Evolutionary conservation across 2,888 invertebrate species (phyloP), one percentile per base, ranked within the genome.

Genomic region (Euclidia mi): DNA sequence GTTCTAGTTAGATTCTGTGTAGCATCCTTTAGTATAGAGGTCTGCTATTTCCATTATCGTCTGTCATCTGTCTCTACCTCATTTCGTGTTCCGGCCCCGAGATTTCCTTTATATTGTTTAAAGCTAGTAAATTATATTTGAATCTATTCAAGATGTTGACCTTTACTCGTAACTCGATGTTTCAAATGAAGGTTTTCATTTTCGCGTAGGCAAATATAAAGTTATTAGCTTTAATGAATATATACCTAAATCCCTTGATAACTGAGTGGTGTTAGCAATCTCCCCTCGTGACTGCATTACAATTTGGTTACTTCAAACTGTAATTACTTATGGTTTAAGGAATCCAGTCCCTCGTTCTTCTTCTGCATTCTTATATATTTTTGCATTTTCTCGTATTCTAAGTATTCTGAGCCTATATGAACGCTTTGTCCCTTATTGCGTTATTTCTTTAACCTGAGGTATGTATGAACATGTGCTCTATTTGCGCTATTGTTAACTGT

Each of bases 261-360:
- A 68, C 82, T 76, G 78, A 91, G 94, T 93, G 94, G 94, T 94
- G 92, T 91, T 74, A 73, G 80, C 79, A 90, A 94, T 95, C 95
- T 95, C 95, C 94, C 93, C 95, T 95, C 94, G 95, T 95, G 93
- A 95, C 95, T 95, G 95, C 93, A 95, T 94, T 94, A 89, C 90
- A 91, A 91, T 89, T 93, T 94, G 94, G 94, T 94, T 89, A 94
- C 94, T 94, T 94, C 92, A 92, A 90, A 94, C 91, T 92, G 94
- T 94, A 94, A 94, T 89, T 85, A 90, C 94, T 92, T 94, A 92
- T 94, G 94, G 93, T 94, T 92, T 90, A 90, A 92, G 94, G 93
- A 92, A 92, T 91, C 93, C 92, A 94, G 92, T 91, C 81, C 90
- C 88, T 91, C 90, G 90, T 90, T 89, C 82, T 91, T 92, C 92